Conservation (phyloP, 2,888 invertebrate genomes). For the Nasonovia ribisnigri region DNA sequence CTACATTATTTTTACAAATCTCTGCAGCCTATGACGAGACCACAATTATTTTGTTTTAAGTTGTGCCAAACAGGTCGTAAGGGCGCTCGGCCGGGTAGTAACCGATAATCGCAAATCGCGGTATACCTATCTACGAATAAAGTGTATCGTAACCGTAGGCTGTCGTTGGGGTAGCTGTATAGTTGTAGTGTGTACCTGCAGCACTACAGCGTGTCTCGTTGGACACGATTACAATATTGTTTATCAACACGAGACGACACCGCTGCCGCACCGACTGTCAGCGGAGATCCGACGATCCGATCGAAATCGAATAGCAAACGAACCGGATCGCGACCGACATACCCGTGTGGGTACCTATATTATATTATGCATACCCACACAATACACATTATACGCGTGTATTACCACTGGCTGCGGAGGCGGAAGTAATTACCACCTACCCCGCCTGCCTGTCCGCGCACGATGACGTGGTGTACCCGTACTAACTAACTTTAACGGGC, state of each 20-base stretch:
- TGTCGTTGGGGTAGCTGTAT: too few relatives aligned
- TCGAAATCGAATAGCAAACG: conserved; percentile 51
- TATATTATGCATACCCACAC: neutral
- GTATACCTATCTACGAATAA: neutral
- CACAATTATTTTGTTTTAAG: neutral
- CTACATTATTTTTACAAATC: neutral
- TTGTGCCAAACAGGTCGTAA: neutral
- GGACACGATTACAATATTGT: neutral
- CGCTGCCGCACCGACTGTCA: neutral
- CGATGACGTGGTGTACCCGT: neutral
- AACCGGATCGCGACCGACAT: conserved; percentile 37
- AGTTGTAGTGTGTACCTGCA: too few relatives aligned
- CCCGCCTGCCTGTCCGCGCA: neutral
- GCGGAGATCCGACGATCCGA: conserved; percentile 29
- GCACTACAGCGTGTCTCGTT: neutral
- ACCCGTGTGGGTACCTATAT: neutral
- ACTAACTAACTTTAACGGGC: conserved; percentile 51
- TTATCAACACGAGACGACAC: neutral
- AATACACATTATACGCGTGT: neutral
- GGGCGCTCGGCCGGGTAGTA: too few relatives aligned
- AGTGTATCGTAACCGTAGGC: neutral
- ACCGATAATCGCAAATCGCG: neutral
- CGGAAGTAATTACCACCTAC: conserved; percentile 50
- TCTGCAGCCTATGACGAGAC: neutral
- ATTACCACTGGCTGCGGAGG: neutral